Percentiles rank a stretch among this genome's conserved stretches.
These are phyloP conservation scores for Acanthisitta chloris DNA, from an alignment of 2,113 vertebrate species.

Conservation along the genomic window DNA sequence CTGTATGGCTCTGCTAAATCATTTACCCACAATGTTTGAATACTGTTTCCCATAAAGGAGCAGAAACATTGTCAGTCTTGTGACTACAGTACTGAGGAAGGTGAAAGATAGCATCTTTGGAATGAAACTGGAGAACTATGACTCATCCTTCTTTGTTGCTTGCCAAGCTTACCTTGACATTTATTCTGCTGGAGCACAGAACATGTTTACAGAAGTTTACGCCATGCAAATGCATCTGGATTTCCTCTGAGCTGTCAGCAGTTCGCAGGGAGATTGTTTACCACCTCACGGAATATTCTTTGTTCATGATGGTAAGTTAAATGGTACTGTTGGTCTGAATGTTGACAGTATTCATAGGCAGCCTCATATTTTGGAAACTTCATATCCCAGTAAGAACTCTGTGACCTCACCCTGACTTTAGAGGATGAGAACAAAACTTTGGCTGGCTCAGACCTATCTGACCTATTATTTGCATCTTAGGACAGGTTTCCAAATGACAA, in stretches of 20 bases:
- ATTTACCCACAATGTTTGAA: slow-evolving; percentile 16
- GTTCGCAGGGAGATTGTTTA: slow-evolving; percentile 3
- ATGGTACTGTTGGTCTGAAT: background rate
- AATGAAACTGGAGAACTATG: slow-evolving; percentile 74
- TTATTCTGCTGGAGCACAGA: slow-evolving; percentile 72
- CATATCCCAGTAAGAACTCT: background rate
- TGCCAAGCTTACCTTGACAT: slow-evolving; percentile 84
- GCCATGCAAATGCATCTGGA: slow-evolving; percentile 74
- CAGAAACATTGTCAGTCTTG: slow-evolving; percentile 57
- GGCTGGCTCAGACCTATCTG: background rate
- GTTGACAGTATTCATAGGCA: background rate
- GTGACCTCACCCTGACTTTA: background rate
- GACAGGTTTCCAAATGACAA: background rate
- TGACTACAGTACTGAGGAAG: slow-evolving; percentile 64
- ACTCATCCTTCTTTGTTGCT: slow-evolving; percentile 70
- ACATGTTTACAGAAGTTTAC: slow-evolving; percentile 75
- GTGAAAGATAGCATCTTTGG: slow-evolving; percentile 77
- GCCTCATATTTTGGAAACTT: background rate
- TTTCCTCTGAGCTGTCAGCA: slow-evolving; percentile 70
- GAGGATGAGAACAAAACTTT: background rate
- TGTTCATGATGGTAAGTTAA: background rate
- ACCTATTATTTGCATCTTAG: background rate
- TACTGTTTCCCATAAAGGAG: slow-evolving; percentile 74
- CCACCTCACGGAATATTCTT: background rate
- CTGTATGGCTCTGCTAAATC: background rate